A percentile compares a stretch with the other conserved stretches of the same genome.
phyloP scores from a whole-genome alignment of 2,797 vertebrate species.

The Echiichthys vipera region DNA sequence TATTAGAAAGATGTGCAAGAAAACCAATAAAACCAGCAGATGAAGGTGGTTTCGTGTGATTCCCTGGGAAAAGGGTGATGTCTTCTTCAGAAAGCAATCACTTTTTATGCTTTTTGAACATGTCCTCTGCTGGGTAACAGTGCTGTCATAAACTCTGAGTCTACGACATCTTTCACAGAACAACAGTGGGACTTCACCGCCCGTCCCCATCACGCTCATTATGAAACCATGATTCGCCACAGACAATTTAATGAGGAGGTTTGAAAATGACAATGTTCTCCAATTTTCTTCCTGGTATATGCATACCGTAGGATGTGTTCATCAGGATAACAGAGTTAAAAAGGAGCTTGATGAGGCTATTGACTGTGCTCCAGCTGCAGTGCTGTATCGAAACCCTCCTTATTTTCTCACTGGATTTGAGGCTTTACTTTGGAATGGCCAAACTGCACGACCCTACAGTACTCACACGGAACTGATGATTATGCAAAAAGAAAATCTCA shows the following conservation, averaged over 20 bases:
- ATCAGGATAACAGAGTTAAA: background rate
- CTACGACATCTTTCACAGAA: constrained; percentile 7
- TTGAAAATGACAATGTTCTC: background rate
- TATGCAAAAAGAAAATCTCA: constrained; percentile 32
- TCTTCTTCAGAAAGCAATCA: constrained; percentile 9
- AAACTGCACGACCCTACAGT: background rate
- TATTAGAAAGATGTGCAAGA: background rate
- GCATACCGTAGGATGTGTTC: background rate
- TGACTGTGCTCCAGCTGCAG: constrained; percentile 5
- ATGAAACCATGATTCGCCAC: background rate
- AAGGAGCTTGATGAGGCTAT: background rate
- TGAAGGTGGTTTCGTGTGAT: constrained; percentile 1
- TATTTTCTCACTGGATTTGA: background rate
- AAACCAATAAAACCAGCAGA: constrained; percentile 5
- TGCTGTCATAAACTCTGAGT: background rate
- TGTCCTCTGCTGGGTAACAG: constrained; percentile 22
- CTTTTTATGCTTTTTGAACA: constrained; percentile 17
- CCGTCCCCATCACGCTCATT: background rate
- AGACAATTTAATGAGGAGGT: background rate
- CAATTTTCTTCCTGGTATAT: background rate
- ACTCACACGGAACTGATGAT: constrained; percentile 25
- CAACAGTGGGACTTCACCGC: background rate
- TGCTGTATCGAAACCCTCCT: background rate
- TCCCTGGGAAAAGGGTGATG: background rate
- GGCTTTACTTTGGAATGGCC: constrained; percentile 11